Conservation (phyloP, 2,888 invertebrate species). For the Nematopogon swammerdamellus region DNA sequence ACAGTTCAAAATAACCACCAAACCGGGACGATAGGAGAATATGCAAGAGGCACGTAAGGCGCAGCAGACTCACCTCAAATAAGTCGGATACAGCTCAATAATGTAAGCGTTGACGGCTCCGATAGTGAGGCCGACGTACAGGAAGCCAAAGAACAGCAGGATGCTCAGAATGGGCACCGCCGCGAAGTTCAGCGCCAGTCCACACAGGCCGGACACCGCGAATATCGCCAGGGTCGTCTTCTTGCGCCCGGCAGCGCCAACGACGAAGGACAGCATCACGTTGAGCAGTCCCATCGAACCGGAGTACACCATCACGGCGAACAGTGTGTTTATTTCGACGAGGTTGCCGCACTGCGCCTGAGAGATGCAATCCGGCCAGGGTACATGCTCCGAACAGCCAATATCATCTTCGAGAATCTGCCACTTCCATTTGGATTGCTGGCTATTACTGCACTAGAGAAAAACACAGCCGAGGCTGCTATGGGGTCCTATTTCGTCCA, state of each 20-base stretch:
- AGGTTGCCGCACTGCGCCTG: slow-evolving; percentile 24
- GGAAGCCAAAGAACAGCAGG: slow-evolving; percentile 14
- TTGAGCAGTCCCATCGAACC: slow-evolving; percentile 21
- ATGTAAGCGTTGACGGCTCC: background rate
- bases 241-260: slow-evolving; percentile 28
- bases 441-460: too few species aligned
- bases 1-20: too few species aligned
- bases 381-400: too few species aligned
- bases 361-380: background rate
- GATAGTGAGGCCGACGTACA: background rate
- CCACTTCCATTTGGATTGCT: too few species aligned
- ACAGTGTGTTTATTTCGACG: slow-evolving; percentile 27
- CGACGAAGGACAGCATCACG: slow-evolving; percentile 28
- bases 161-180: slow-evolving; percentile 30
- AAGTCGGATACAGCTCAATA: background rate
- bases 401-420: too few species aligned
- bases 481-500: too few species aligned
- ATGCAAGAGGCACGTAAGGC: too few species aligned
- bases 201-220: slow-evolving; percentile 19
- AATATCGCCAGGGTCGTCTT: slow-evolving; percentile 26
- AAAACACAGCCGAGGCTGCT: too few species aligned
- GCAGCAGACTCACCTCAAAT: background rate
- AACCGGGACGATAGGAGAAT: too few species aligned
- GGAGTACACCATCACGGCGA: slow-evolving; percentile 36
- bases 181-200: slow-evolving; percentile 24